Percentiles rank a stretch among this genome's conserved stretches.
These are phyloP conservation scores for Branchipolynoe longqiensis DNA, from an alignment of 2,888 invertebrate genomes.

Conservation along the genomic window DNA sequence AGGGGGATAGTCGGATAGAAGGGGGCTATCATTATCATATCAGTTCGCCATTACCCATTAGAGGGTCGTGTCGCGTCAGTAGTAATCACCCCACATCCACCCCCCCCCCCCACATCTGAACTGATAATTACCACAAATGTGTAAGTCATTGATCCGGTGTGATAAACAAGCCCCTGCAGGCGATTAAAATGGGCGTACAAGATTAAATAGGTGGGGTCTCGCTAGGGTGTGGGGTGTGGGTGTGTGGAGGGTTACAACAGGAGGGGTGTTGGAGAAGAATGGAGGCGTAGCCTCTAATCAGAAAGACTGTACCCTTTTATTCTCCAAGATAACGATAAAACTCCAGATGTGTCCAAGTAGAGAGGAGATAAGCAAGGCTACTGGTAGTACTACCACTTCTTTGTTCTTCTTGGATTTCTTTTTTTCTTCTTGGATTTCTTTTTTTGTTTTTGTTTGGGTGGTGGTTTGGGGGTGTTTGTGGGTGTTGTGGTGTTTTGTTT, in stretches of 20 bases:
- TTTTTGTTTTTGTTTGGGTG: too few species aligned
- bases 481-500: neutral
- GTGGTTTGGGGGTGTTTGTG: too few species aligned
- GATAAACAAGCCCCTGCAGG: conserved; percentile 29
- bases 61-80: neutral
- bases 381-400: too few species aligned
- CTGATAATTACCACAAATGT: conserved; percentile 36
- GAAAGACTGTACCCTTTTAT: neutral
- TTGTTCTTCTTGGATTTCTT: too few species aligned
- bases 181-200: conserved; percentile 21
- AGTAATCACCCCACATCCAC: conserved; percentile 29
- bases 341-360: neutral
- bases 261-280: too few species aligned
- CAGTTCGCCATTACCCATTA: neutral
- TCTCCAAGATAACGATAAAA: neutral
- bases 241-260: too few species aligned
- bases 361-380: neutral
- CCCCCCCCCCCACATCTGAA: too few species aligned
- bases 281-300: neutral
- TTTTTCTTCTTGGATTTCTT: too few species aligned
- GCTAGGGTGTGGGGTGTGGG: too few species aligned
- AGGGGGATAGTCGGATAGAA: neutral
- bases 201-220: too few species aligned
- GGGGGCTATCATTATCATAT: conserved; percentile 40
- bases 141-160: conserved; percentile 30